Evolutionary conservation across 1,140 invertebrate genomes (phyloP).

Genomic region (Orussus abietinus): DNA sequence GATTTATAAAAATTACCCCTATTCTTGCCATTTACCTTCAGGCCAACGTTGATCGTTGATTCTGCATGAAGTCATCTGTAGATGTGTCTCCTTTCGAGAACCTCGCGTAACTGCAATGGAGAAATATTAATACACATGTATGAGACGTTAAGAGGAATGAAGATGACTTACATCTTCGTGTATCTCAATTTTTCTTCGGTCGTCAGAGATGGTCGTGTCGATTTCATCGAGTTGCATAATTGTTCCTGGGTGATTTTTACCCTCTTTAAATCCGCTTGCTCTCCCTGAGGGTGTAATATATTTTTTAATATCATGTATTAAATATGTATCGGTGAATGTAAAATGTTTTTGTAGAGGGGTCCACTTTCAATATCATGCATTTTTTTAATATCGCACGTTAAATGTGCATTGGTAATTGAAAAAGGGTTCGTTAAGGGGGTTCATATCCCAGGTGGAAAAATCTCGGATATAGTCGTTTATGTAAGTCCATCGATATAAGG

Average conservation of each 20-base stretch:
- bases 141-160: too few species aligned
- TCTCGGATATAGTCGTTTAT: too few species aligned
- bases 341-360: too few species aligned
- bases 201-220: slow-evolving; percentile 52
- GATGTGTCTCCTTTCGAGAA: slow-evolving; percentile 34
- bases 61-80: slow-evolving; percentile 20
- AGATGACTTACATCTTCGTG: slow-evolving; percentile 43
- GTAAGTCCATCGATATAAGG: slow-evolving; percentile 40
- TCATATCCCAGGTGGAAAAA: too few species aligned
- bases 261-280: slow-evolving; percentile 6
- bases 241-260: slow-evolving; percentile 47
- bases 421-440: too few species aligned
- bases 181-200: slow-evolving; percentile 44
- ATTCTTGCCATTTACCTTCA: slow-evolving; percentile 17
- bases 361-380: too few species aligned
- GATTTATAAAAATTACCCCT: too few species aligned
- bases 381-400: too few species aligned
- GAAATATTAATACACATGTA: slow-evolving; percentile 16
- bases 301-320: too few species aligned
- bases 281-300: too few species aligned
- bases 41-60: slow-evolving; percentile 39
- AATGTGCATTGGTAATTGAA: too few species aligned
- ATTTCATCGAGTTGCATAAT: slow-evolving; percentile 39
- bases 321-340: too few species aligned
- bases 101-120: slow-evolving; percentile 37